Conservation (phyloP, 2,797 vertebrate genomes). For the Apogon hyalosoma region DNA sequence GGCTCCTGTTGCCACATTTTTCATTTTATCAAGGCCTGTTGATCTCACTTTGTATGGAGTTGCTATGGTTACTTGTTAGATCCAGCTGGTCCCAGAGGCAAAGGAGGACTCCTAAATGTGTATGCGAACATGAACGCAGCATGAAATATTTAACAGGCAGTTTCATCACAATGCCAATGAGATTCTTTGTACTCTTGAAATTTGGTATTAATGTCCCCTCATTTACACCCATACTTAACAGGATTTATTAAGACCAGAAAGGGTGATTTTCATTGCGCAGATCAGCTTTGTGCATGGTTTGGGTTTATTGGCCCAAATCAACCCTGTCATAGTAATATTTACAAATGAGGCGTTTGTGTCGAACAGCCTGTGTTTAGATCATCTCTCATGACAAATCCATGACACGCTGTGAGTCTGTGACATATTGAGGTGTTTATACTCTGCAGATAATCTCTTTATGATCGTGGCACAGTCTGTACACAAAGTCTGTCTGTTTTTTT, state of each 20-base stretch:
- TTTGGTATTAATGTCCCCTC: constrained; percentile 13
- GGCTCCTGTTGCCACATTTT: constrained; percentile 68
- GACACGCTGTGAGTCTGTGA: constrained; percentile 21
- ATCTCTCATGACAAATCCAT: constrained; percentile 12
- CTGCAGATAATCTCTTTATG: constrained; percentile 47
- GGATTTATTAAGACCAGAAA: not conserved
- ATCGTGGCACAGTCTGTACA: constrained; percentile 26
- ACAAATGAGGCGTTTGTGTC: constrained; percentile 4
- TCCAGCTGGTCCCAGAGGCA: constrained; percentile 71
- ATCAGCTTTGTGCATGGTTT: not conserved
- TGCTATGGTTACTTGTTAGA: constrained; percentile 80
- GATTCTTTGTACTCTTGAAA: constrained; percentile 42
- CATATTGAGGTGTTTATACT: constrained; percentile 52
- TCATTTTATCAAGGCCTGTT: constrained; percentile 67
- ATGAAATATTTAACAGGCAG: constrained; percentile 64
- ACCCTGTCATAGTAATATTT: constrained; percentile 7
- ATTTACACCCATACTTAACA: no score
- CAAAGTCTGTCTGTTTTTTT: constrained; percentile 31
- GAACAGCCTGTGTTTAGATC: constrained; percentile 1
- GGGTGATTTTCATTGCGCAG: not conserved
- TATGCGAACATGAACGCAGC: constrained; percentile 38
- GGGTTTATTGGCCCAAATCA: constrained; percentile 1
- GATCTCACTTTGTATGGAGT: constrained; percentile 73
- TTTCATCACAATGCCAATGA: constrained; percentile 42
- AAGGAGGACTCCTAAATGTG: constrained; percentile 63